Base-by-base conservation (phyloP, 2,888 invertebrate genomes). In the Cabera pusaria region DNA sequence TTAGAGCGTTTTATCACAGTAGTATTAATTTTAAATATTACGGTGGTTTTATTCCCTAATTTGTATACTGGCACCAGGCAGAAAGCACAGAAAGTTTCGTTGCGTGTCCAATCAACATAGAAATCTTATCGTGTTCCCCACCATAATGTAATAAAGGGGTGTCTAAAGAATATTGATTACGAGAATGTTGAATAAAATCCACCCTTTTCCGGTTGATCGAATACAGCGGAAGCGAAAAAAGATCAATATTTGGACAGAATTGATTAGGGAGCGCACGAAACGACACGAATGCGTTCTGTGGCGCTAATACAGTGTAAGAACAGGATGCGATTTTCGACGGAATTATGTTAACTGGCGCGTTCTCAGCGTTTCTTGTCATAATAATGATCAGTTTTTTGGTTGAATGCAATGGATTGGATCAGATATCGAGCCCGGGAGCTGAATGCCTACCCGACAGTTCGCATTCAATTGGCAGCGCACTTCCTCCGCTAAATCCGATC, bases 191-290 rank as follows among this genome's bases (percentile, higher is more conserved):
- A 65, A 62, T 68, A 65, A 72, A 76, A 71, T 70, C 69, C 67
- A 67, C 78, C 75, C 77, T 72, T 72, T 77, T 81, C 76, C 79
- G 68, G 68, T 55, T 51, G 47, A 64, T 64, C 64, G 57, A 75
- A 73, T 66, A 49, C 57, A 78, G 69, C 75, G 83, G 83, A 84
- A 81, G 69, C 67, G 59, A 76, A 81, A 84, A 84, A 83, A 77
- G 72, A 72, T 85, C 84, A 87, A 87, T 87, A 86, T 87, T 86
- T 86, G 64, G 86, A 85, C 86, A 84, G 78, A 77, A 80, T 78
- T 74, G 71, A 85, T 84, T 81, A 84, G 64, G 68, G 62, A 64
- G 49, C 69, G 64, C 65, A 68, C 67, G 64, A 68, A 77, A 79
- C 82, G 81, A 82, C 69, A 80, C 70, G 71, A 81, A 79, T 79